Conservation (phyloP, 2,113 vertebrate species). For the Prunella fulvescens region DNA sequence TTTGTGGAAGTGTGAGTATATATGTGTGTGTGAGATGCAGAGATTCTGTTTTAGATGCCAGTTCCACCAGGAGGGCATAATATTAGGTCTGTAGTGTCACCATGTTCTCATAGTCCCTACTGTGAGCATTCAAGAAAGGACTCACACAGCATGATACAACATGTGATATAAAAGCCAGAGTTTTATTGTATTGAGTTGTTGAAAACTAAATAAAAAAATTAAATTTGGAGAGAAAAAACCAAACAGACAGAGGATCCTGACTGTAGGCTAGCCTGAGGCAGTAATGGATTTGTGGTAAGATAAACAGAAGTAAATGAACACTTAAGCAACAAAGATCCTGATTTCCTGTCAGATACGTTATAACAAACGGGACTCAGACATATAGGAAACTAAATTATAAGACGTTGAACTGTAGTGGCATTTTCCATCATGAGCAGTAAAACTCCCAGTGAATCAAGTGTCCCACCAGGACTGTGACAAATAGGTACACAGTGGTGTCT, state of each 20-base stretch:
- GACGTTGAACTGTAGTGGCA: background rate
- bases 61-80: background rate
- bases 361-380: background rate
- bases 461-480: constrained; percentile 18
- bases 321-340: constrained; percentile 44
- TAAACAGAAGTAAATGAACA: constrained; percentile 58
- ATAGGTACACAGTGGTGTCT: background rate
- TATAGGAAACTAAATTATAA: constrained; percentile 47
- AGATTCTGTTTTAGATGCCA: background rate
- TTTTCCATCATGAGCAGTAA: constrained; percentile 19
- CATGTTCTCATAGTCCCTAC: background rate
- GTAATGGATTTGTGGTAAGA: constrained; percentile 38
- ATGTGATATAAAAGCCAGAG: background rate
- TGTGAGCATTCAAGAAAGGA: background rate
- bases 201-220: constrained; percentile 43
- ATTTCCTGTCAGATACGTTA: constrained; percentile 55
- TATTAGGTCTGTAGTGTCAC: background rate
- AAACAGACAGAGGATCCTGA: background rate
- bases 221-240: background rate
- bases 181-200: background rate
- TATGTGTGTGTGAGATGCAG: background rate
- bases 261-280: constrained; percentile 26
- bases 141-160: background rate
- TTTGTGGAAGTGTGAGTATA: background rate
- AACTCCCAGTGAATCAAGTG: constrained; percentile 32